Conservation (phyloP, 1,140 invertebrate species). For the Eueides isabella region DNA sequence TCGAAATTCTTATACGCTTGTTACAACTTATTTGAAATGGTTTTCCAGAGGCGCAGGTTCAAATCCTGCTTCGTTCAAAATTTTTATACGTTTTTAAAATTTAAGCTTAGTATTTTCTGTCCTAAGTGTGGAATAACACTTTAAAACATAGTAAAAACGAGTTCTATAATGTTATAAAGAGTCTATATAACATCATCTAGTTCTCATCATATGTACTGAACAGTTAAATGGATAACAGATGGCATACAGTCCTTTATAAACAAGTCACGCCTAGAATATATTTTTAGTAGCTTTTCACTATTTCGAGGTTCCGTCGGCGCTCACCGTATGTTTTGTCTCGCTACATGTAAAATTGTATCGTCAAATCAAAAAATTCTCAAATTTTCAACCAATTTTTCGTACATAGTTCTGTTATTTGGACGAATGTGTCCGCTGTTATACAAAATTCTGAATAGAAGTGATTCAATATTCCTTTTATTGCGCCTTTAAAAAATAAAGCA, state of each 20-base stretch:
- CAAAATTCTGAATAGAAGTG: neutral
- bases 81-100: too few relatives aligned
- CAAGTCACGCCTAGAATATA: constrained; percentile 16
- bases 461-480: neutral
- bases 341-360: constrained; percentile 11
- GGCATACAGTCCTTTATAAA: constrained; percentile 23
- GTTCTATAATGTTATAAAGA: neutral
- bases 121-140: too few relatives aligned
- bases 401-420: neutral
- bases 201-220: neutral
- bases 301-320: constrained; percentile 8
- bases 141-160: too few relatives aligned
- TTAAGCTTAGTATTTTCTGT: neutral
- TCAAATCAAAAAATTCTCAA: neutral
- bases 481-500: neutral
- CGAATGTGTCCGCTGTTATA: neutral
- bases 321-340: constrained; percentile 29
- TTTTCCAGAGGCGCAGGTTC: too few relatives aligned
- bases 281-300: neutral
- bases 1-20: too few relatives aligned
- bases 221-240: constrained; percentile 22
- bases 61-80: too few relatives aligned
- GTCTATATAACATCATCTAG: neutral
- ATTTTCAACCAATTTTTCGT: neutral
- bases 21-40: too few relatives aligned